phyloP scores from a whole-genome alignment of 2,113 vertebrate species.

The Sphyrna mokarran region DNA sequence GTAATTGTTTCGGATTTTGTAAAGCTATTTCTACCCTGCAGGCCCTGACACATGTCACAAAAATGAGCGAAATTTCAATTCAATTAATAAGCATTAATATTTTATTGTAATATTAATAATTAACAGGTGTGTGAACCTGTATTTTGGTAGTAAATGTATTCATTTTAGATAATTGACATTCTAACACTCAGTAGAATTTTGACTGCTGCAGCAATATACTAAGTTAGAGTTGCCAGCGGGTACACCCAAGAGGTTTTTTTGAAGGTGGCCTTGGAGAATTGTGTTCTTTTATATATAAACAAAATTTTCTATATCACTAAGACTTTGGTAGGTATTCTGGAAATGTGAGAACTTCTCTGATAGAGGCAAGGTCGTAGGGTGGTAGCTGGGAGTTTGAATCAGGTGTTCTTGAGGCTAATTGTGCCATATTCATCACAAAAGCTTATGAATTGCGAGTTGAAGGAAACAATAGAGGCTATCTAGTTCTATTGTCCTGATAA shows the following conservation, averaged over 20 bases:
- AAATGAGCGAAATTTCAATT: not conserved
- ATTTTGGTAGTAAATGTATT: not conserved
- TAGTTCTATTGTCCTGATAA: not conserved
- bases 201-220: not conserved
- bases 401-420: not conserved
- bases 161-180: not conserved
- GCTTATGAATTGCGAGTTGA: not conserved
- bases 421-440: not conserved
- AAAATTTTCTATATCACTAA: not conserved
- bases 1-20: not conserved
- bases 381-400: not conserved
- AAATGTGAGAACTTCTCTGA: not conserved
- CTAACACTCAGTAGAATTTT: not conserved
- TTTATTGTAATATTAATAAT: constrained; percentile 17
- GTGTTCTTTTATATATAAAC: not conserved
- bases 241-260: not conserved
- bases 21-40: not conserved
- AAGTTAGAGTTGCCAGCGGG: not conserved
- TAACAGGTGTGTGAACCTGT: not conserved
- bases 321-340: not conserved
- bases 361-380: not conserved
- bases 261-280: not conserved
- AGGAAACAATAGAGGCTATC: not conserved
- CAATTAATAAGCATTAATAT: constrained; percentile 10
- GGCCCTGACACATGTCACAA: not conserved